These are phyloP conservation scores for Parotocinclus haroldoi DNA, from an alignment of 2,797 vertebrate genomes.

Conservation along the genomic window DNA sequence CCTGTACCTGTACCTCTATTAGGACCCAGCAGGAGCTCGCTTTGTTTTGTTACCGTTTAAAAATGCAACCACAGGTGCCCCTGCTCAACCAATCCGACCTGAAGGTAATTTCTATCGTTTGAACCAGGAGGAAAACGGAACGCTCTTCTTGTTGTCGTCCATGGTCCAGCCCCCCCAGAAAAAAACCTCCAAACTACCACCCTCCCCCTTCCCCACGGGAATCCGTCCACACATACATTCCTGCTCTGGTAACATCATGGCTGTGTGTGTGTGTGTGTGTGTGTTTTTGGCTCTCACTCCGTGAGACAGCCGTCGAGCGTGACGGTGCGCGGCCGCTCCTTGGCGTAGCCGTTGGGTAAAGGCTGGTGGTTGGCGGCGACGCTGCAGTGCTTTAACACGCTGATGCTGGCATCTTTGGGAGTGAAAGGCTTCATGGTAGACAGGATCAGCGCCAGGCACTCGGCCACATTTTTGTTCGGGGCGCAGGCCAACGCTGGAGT, in stretches of 20 bases:
- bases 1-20: too few relatives aligned
- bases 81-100: too few relatives aligned
- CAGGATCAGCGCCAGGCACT: slow-evolving; percentile 95
- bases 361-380: slow-evolving; percentile 81
- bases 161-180: too few relatives aligned
- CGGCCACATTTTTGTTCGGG: slow-evolving; percentile 94
- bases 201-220: too few relatives aligned
- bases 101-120: too few relatives aligned
- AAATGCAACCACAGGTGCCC: too few relatives aligned
- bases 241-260: slow-evolving; percentile 30
- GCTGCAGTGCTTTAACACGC: slow-evolving; percentile 90
- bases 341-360: slow-evolving; percentile 78
- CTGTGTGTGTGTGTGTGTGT: slow-evolving; percentile 16
- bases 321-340: slow-evolving; percentile 73
- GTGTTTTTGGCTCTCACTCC: slow-evolving; percentile 61
- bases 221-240: slow-evolving; percentile 8
- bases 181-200: too few relatives aligned
- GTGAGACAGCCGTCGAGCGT: slow-evolving; percentile 91
- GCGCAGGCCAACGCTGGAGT: slow-evolving; percentile 95
- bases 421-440: slow-evolving; percentile 99
- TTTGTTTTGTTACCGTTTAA: too few relatives aligned
- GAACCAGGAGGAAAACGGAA: too few relatives aligned
- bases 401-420: slow-evolving; percentile 83
- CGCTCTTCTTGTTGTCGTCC: too few relatives aligned
- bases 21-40: too few relatives aligned